Conservation (phyloP, 2,113 vertebrate species). For the Polypterus bichir region DNA sequence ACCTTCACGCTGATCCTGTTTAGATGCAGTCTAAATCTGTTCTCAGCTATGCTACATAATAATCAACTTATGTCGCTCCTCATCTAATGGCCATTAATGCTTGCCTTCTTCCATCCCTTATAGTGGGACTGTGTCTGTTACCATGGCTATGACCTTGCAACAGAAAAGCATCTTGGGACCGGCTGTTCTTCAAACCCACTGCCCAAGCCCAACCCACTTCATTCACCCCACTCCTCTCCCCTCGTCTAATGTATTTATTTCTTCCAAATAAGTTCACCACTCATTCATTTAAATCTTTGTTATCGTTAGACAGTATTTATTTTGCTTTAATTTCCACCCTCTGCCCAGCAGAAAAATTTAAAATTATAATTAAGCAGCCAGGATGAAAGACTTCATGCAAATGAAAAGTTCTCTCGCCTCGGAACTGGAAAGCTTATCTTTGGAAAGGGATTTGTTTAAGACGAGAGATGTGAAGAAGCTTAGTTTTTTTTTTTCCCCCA, state of each 20-base stretch:
- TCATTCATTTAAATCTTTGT: conserved; percentile 24
- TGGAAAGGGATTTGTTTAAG: too few relatives aligned
- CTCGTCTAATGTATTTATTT: conserved; percentile 16
- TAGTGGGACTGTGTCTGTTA: background rate
- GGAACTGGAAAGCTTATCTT: too few relatives aligned
- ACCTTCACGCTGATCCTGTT: conserved; percentile 1
- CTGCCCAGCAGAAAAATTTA: background rate
- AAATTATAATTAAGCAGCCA: background rate
- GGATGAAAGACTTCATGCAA: too few relatives aligned
- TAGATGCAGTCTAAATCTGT: conserved; percentile 4
- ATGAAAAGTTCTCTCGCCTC: too few relatives aligned
- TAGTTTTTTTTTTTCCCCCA: too few relatives aligned
- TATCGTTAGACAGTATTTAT: conserved; percentile 24
- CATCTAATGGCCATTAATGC: background rate
- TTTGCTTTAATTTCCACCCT: background rate
- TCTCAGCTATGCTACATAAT: conserved; percentile 4
- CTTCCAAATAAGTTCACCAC: conserved; percentile 26
- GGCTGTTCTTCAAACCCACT: conserved; percentile 1
- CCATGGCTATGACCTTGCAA: conserved; percentile 10
- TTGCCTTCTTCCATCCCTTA: background rate
- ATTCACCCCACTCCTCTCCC: background rate
- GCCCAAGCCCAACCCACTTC: background rate
- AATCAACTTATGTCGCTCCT: conserved; percentile 12
- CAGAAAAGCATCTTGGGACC: conserved; percentile 4
- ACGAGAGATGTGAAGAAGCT: too few relatives aligned